Evolutionary conservation across 2,113 vertebrate genomes (phyloP).

Genomic region (Ivindomyrus marchei): DNA sequence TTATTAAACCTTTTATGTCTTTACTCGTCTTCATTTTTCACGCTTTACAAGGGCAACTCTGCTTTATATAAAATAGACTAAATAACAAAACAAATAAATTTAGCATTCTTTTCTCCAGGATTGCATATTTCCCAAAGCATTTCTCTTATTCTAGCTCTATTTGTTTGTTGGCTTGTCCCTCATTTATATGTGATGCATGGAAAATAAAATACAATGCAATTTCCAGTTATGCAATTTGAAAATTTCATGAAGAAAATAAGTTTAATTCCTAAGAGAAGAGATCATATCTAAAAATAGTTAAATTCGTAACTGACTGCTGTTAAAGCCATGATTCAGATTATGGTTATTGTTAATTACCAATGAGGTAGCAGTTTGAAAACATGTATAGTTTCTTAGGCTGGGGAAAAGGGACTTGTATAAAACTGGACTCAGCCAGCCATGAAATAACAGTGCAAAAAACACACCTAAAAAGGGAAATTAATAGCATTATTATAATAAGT

Average conservation of each 20-base stretch:
- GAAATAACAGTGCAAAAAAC: neutral
- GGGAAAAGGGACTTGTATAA: neutral
- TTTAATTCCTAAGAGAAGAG: neutral
- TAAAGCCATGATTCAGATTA: neutral
- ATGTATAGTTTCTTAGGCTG: neutral
- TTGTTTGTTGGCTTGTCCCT: neutral
- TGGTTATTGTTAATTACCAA: neutral
- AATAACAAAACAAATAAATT: constrained; percentile 8
- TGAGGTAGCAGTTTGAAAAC: neutral
- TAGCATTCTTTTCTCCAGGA: neutral
- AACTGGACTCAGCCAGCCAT: neutral
- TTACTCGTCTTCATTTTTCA: constrained; percentile 18
- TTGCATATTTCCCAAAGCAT: neutral
- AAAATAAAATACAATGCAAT: neutral
- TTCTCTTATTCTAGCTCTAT: neutral
- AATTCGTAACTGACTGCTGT: neutral
- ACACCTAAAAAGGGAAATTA: neutral
- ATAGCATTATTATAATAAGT: neutral
- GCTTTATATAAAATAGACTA: neutral
- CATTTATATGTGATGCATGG: neutral
- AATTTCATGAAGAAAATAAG: neutral
- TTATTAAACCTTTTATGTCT: constrained; percentile 45
- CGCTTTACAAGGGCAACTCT: neutral
- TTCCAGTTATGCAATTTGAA: neutral
- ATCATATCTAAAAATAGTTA: neutral